Evolutionary conservation across 2,797 vertebrate genomes (phyloP), one percentile per base, ranked within the genome.

Genomic region (Uromys caudimaculatus): DNA sequence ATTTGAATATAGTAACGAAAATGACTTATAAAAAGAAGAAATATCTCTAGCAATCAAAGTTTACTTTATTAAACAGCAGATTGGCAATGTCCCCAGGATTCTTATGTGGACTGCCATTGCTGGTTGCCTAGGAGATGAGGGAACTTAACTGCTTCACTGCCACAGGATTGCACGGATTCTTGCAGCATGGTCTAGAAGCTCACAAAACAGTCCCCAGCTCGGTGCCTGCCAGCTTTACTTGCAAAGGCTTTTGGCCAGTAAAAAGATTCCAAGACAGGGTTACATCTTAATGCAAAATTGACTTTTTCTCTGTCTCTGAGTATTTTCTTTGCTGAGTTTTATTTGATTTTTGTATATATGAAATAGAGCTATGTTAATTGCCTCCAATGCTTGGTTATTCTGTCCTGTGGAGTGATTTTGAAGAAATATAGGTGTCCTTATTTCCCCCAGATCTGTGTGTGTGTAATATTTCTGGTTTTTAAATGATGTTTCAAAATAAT

Each of bases 91-190:
- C 85, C 71, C 93, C n/a, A 41, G 83, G 77, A 96, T 89, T 69
- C 82, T 90, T 35, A 6, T 13, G 89, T 44, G 56, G 85, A 60
- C 84, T 75, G 54, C 90, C 90, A 52, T 23, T 64, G 10, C 56
- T 76, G 58, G 92, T 97, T 97, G 71, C 97, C 94, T 94, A 97
- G 95, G 58, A 97, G 21, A 90, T 52, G 95, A 23, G 23, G 76
- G 95, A 27, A 77, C 78, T 97, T 98, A 97, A 97, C 89, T 67
- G 92, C 79, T 75, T 77, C 90, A 12, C 90, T 85, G 89, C 94
- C 94, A 35, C 0, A 23, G 0, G 1, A 4, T 56, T 56, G 60
- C 82, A 90, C 89, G 47, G 58, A 81, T 93, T 90, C 90, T 92
- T 58, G 6, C 44, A 71, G 81, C 50, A 1, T 24, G 62, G 9